Conservation (phyloP, 1,140 invertebrate species). For the Drosophila setifemur region DNA sequence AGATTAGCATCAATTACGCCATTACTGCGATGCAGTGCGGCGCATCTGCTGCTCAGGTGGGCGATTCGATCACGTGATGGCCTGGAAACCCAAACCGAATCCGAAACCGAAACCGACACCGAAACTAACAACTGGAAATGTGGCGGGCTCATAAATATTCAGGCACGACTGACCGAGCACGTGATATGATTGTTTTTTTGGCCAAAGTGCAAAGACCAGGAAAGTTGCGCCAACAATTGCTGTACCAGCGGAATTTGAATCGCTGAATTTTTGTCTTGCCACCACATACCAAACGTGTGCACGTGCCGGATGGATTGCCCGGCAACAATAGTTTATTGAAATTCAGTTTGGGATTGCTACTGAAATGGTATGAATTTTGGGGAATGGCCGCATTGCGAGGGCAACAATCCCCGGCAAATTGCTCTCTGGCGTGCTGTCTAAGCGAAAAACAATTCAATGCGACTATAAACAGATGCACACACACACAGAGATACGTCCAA, state of each 20-base stretch:
- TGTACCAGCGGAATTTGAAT: conserved; percentile 13
- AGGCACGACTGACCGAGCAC: conserved; percentile 23
- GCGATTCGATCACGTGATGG: conserved; percentile 59
- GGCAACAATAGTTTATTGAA: conserved; percentile 46
- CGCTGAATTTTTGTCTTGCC: conserved; percentile 11
- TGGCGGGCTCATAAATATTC: conserved; percentile 17
- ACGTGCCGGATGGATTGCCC: conserved; percentile 63
- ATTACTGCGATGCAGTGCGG: not conserved
- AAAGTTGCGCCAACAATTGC: conserved; percentile 25
- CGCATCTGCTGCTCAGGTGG: conserved; percentile 15
- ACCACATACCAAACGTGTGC: conserved; percentile 57
- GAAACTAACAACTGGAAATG: conserved; percentile 16
- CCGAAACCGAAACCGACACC: not conserved
- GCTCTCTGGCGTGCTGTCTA: conserved; percentile 46
- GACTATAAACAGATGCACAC: conserved; percentile 39
- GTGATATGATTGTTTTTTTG: conserved; percentile 50
- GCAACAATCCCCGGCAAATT: conserved; percentile 31
- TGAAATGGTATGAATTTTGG: conserved; percentile 11
- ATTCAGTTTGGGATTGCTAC: not conserved
- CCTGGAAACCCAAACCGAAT: too few species aligned
- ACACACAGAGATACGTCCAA: not conserved
- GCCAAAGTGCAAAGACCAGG: conserved; percentile 37
- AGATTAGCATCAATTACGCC: conserved; percentile 32
- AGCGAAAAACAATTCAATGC: conserved; percentile 39
- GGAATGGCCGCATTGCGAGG: conserved; percentile 27